These are phyloP conservation scores for Syrphus vitripennis DNA, from an alignment of 2,888 invertebrate genomes.

Conservation along the genomic window DNA sequence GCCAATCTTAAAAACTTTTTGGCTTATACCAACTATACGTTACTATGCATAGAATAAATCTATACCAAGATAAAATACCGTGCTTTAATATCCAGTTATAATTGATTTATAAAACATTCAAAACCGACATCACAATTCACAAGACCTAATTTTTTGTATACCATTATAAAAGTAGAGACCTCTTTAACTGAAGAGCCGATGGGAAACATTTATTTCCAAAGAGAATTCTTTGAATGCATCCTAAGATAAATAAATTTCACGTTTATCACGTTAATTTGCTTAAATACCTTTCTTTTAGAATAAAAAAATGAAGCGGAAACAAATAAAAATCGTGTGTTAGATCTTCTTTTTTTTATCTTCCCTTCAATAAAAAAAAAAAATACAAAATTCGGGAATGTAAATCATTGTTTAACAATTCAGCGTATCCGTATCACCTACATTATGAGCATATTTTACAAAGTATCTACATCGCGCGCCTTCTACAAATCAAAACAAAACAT, in stretches of 20 bases:
- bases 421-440: conserved; percentile 60
- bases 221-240: not conserved
- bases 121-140: no score
- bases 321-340: conserved; percentile 36
- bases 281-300: not conserved
- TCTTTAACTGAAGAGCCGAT: not conserved
- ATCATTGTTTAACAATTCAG: conserved; percentile 50
- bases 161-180: not conserved
- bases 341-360: not conserved
- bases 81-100: no score
- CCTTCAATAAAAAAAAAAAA: not conserved
- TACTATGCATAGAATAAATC: no score
- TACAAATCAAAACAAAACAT: conserved; percentile 67
- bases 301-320: conserved; percentile 27
- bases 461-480: conserved; percentile 34
- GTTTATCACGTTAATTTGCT: conserved; percentile 18
- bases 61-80: no score
- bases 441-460: conserved; percentile 41
- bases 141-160: no score
- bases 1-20: no score
- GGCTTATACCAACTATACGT: no score
- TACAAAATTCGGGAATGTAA: conserved; percentile 29
- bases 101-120: no score
- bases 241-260: conserved; percentile 3
- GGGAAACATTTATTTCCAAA: not conserved